Percentiles rank a stretch among this genome's conserved stretches.
These are phyloP conservation scores for Vannuccia rotundouncinata DNA, from an alignment of 2,888 invertebrate species.

Conservation along the genomic window DNA sequence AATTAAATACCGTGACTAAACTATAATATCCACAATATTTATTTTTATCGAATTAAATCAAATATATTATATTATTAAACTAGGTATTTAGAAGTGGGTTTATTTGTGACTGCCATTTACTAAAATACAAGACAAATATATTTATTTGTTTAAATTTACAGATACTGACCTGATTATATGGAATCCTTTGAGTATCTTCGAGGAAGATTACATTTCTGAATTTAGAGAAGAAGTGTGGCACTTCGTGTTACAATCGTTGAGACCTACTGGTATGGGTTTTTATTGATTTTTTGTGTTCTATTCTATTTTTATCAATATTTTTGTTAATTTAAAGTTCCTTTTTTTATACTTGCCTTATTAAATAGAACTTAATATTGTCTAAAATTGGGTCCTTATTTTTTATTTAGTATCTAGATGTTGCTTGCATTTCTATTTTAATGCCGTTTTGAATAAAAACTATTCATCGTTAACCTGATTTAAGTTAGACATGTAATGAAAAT, in stretches of 20 bases:
- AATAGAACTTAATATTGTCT: no score
- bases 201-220: not conserved
- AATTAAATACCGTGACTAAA: no score
- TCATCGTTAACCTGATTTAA: no score
- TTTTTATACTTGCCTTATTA: no score
- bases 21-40: not conserved
- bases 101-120: no score
- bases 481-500: no score
- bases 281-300: no score
- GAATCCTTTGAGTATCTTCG: not conserved
- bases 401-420: not conserved
- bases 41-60: not conserved
- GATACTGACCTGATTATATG: not conserved
- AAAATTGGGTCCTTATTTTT: not conserved
- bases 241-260: not conserved
- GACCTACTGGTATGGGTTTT: not conserved
- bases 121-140: no score
- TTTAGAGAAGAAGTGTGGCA: not conserved
- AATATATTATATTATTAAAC: not conserved
- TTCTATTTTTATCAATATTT: not conserved
- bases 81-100: not conserved
- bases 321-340: not conserved
- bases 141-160: not conserved
- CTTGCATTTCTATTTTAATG: no score
- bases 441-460: no score